Percentiles rank a stretch among this genome's conserved stretches.
These are phyloP conservation scores for Triops cancriformis DNA, from an alignment of 1,140 invertebrate species.

Conservation along the genomic window DNA sequence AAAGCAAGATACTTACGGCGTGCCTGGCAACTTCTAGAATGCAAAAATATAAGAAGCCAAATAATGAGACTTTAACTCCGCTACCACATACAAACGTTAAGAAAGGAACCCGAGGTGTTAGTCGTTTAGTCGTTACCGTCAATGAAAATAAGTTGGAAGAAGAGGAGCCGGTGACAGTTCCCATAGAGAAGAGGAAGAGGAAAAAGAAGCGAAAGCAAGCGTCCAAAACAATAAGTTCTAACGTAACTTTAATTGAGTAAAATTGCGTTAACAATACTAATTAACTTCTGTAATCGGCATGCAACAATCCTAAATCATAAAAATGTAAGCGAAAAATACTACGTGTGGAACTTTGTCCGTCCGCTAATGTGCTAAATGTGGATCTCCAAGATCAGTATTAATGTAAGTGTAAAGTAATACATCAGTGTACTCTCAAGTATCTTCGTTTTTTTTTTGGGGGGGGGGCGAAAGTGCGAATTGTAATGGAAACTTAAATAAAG, in stretches of 20 bases:
- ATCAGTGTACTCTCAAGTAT: no score
- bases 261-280: neutral
- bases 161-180: neutral
- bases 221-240: neutral
- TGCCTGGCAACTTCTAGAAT: neutral
- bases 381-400: no score
- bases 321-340: no score
- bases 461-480: no score
- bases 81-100: neutral
- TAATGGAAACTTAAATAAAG: no score
- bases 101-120: neutral
- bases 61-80: neutral
- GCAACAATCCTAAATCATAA: no score
- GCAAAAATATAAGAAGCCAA: neutral
- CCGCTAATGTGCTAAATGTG: no score
- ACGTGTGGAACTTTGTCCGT: no score
- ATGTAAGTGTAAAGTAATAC: no score
- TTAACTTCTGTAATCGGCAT: neutral
- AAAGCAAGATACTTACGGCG: conserved; percentile 4
- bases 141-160: neutral
- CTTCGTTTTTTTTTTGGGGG: no score
- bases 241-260: neutral
- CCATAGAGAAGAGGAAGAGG: neutral
- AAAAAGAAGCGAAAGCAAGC: neutral
- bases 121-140: neutral